These are phyloP conservation scores for Himantopus leucocephalus DNA, from an alignment of 2,113 vertebrate genomes.

Conservation along the genomic window DNA sequence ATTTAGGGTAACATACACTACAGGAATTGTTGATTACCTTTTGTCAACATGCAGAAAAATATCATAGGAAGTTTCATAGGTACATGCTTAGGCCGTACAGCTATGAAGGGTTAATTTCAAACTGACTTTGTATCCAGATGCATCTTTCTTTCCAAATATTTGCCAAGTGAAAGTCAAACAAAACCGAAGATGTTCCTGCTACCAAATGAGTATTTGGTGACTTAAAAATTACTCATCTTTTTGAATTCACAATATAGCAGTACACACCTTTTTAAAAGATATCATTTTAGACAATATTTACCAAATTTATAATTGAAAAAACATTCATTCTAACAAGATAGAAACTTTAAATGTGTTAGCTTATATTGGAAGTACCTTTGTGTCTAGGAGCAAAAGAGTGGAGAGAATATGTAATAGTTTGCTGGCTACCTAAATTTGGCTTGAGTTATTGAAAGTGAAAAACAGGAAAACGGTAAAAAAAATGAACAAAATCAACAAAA, in stretches of 20 bases:
- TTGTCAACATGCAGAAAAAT: background rate
- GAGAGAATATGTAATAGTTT: background rate
- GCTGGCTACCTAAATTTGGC: background rate
- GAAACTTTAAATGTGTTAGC: background rate
- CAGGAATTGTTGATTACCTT: background rate
- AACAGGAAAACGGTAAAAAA: background rate
- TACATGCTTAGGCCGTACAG: background rate
- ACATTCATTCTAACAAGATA: background rate
- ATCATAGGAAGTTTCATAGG: background rate
- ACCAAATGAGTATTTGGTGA: background rate
- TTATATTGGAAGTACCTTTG: background rate
- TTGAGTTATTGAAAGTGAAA: background rate
- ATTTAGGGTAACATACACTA: background rate
- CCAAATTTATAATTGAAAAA: background rate
- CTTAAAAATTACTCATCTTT: background rate
- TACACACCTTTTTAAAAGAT: background rate
- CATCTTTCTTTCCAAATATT: background rate
- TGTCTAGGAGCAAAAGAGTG: background rate
- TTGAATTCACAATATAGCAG: background rate
- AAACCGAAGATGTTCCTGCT: background rate
- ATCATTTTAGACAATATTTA: background rate
- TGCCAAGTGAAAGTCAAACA: background rate
- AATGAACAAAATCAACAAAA: background rate
- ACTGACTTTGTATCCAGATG: background rate
- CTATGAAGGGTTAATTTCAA: background rate